phyloP scores from a whole-genome alignment of 2,888 invertebrate species.

The Pseudococcus longispinus region DNA sequence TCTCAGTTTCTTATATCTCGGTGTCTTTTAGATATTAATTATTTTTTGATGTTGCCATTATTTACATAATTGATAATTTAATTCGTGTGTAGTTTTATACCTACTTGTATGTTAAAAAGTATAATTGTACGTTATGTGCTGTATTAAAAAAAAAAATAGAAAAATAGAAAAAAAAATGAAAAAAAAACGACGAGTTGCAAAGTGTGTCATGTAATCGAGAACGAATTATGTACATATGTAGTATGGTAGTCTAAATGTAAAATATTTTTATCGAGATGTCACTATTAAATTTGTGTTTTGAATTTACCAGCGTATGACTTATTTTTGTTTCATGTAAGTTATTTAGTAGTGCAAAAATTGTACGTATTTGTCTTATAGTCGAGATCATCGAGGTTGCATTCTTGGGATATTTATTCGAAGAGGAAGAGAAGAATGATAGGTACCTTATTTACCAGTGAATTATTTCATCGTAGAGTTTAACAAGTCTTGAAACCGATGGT shows the following conservation, averaged over 20 bases:
- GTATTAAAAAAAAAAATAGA: not conserved
- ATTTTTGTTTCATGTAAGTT: not conserved
- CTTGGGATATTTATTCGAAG: not conserved
- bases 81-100: conserved; percentile 30
- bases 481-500: not conserved
- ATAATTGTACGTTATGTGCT: conserved; percentile 17
- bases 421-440: not conserved
- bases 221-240: not conserved
- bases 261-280: conserved; percentile 39
- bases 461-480: not conserved
- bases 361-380: no score
- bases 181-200: not conserved
- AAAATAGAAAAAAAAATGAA: not conserved
- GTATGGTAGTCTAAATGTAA: conserved; percentile 22
- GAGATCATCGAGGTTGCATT: not conserved
- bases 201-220: not conserved
- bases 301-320: not conserved
- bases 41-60: conserved; percentile 43
- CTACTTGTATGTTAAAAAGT: not conserved
- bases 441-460: not conserved
- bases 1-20: conserved; percentile 7
- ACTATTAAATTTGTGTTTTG: conserved; percentile 46
- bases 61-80: conserved; percentile 35
- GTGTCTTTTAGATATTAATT: not conserved
- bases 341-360: not conserved